Percentiles rank a stretch among this genome's conserved stretches.
Evolutionary conservation across 2,797 vertebrate species (phyloP).

Genomic region (Schizopygopsis pylzovi): DNA sequence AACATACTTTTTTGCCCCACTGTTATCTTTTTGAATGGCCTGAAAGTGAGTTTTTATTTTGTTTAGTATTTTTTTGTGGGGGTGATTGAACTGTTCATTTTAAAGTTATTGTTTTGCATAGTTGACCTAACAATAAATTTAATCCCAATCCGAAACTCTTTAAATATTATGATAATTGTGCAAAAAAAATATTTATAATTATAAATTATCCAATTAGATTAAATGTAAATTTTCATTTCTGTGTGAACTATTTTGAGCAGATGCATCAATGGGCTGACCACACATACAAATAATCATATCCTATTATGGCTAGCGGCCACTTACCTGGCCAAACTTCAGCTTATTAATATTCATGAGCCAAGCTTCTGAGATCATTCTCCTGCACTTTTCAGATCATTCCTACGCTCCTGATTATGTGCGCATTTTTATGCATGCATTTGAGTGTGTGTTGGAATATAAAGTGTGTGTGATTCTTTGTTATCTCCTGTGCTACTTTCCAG

Average conservation of each 20-base stretch:
- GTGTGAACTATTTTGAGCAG: too few relatives aligned
- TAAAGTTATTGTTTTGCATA: not conserved
- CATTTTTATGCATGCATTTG: not conserved
- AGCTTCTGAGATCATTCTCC: not conserved
- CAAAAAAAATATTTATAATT: not conserved
- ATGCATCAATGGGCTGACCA: not conserved
- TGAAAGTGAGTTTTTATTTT: too few relatives aligned
- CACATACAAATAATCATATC: not conserved
- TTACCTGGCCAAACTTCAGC: not conserved
- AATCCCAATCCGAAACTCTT: not conserved
- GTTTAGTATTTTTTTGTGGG: not conserved
- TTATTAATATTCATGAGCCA: conserved; percentile 15
- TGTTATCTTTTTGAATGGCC: not conserved
- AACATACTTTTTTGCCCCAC: too few relatives aligned
- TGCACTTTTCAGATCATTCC: conserved; percentile 4
- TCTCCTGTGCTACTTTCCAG: conserved; percentile 32
- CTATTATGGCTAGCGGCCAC: not conserved
- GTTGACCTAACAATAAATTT: not conserved
- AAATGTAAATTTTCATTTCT: not conserved
- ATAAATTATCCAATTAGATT: not conserved
- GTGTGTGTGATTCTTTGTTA: conserved; percentile 30
- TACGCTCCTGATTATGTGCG: not conserved
- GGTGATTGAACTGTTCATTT: not conserved
- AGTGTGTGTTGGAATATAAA: conserved; percentile 10
- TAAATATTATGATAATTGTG: not conserved